Percentiles rank a stretch among this genome's conserved stretches.
Evolutionary conservation across 2,888 invertebrate genomes (phyloP).

Genomic region (Rhogogaster chlorosoma): DNA sequence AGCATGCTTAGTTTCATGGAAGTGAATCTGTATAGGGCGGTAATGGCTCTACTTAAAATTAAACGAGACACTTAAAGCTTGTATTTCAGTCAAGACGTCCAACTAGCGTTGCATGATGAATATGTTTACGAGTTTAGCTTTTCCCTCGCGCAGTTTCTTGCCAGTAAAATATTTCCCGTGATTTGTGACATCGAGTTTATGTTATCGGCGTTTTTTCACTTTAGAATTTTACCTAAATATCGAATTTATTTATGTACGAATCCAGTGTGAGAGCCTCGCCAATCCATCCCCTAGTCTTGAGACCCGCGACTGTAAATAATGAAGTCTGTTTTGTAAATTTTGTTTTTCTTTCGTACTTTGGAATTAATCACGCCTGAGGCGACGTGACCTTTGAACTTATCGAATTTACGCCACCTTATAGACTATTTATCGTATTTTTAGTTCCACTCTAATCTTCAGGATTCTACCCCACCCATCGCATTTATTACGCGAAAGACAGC

Average conservation of each 20-base stretch:
- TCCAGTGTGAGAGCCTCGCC: neutral
- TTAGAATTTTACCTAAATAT: conserved; percentile 12
- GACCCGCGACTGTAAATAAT: neutral
- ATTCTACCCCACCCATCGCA: neutral
- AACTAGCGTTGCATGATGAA: conserved; percentile 15
- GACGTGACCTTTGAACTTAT: conserved; percentile 24
- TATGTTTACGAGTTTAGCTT: conserved; percentile 47
- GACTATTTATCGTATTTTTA: conserved; percentile 12
- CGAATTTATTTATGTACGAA: neutral
- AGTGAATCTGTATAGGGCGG: neutral
- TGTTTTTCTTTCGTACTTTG: conserved; percentile 13
- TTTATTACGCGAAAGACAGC: conserved; percentile 25
- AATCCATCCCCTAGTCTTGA: neutral
- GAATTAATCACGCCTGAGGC: neutral
- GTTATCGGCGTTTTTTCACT: conserved; percentile 17
- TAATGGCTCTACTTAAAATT: neutral
- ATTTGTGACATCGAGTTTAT: conserved; percentile 33
- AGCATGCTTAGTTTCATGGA: neutral
- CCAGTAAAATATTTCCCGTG: conserved; percentile 28
- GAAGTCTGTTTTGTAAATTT: conserved; percentile 8
- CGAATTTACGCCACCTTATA: conserved; percentile 35
- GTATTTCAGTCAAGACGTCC: conserved; percentile 7
- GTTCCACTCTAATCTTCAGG: conserved; percentile 12
- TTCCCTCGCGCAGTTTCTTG: neutral
- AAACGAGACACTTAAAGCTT: conserved; percentile 25